Conservation (phyloP, 2,797 vertebrate genomes). For the Cephalopachus bancanus region DNA sequence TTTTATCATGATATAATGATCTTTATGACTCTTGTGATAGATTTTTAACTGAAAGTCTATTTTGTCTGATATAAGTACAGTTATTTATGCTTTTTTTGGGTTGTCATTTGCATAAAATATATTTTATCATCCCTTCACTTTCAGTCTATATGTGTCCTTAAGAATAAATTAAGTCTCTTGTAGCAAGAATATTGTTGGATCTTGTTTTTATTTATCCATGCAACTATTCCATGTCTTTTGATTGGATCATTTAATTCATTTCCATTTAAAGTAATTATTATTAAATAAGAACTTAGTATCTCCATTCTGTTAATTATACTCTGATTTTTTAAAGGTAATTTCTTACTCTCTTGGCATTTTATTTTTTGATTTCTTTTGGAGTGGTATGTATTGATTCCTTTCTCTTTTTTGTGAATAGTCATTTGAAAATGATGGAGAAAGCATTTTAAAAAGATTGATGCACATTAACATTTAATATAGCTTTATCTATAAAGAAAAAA, state of each 20-base stretch:
- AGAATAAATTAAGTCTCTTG: background rate
- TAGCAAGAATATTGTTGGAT: background rate
- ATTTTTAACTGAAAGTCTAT: background rate
- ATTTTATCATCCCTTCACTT: background rate
- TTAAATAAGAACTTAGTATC: background rate
- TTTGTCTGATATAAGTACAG: background rate
- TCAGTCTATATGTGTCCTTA: background rate
- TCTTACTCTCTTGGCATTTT: background rate
- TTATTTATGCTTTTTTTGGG: background rate
- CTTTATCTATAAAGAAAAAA: background rate
- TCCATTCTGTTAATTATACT: background rate
- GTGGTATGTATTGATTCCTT: background rate
- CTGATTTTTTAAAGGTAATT: background rate
- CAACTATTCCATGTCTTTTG: background rate
- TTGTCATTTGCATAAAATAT: background rate
- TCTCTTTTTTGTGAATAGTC: background rate
- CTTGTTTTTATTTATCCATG: background rate
- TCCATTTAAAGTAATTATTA: background rate
- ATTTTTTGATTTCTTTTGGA: background rate
- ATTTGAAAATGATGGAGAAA: background rate
- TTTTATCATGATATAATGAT: background rate
- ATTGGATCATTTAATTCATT: background rate
- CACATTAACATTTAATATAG: background rate
- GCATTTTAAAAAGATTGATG: conserved; percentile 28
- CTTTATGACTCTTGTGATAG: background rate